Conservation (phyloP, 2,113 vertebrate genomes). For the Nibea coibor region DNA sequence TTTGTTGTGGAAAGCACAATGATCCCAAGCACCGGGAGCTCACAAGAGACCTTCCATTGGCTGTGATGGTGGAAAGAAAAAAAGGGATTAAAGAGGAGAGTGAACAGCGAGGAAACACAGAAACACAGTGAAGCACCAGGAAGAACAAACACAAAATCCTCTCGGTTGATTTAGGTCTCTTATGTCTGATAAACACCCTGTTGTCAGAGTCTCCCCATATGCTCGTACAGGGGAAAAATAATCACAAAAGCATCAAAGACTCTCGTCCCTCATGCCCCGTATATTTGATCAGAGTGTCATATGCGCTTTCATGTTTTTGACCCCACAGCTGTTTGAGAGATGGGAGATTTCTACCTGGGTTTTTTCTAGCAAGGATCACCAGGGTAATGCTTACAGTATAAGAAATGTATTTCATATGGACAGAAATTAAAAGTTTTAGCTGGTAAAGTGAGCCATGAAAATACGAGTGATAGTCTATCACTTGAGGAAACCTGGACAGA, state of each 20-base stretch:
- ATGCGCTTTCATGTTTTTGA: constrained; percentile 63
- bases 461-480: background rate
- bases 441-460: background rate
- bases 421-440: background rate
- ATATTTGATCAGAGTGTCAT: constrained; percentile 58
- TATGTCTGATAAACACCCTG: constrained; percentile 60
- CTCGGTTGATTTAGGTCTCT: constrained; percentile 67
- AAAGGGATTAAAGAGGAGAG: constrained; percentile 66
- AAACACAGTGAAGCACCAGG: constrained; percentile 54
- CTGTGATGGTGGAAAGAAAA: constrained; percentile 46
- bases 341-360: constrained; percentile 9
- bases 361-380: constrained; percentile 2
- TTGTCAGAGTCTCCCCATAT: constrained; percentile 50
- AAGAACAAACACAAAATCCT: constrained; percentile 67
- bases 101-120: constrained; percentile 58
- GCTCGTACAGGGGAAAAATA: constrained; percentile 44
- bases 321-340: constrained; percentile 69
- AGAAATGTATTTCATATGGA: constrained; percentile 18
- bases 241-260: constrained; percentile 77
- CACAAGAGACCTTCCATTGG: constrained; percentile 65
- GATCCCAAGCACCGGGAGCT: constrained; percentile 54
- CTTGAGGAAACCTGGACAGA: background rate
- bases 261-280: constrained; percentile 54
- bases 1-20: constrained; percentile 74
- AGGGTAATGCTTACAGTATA: constrained; percentile 6